Evolutionary conservation across 2,113 vertebrate species (phyloP), one percentile per base, ranked within the genome.

Genomic region (Nycticorax nycticorax): DNA sequence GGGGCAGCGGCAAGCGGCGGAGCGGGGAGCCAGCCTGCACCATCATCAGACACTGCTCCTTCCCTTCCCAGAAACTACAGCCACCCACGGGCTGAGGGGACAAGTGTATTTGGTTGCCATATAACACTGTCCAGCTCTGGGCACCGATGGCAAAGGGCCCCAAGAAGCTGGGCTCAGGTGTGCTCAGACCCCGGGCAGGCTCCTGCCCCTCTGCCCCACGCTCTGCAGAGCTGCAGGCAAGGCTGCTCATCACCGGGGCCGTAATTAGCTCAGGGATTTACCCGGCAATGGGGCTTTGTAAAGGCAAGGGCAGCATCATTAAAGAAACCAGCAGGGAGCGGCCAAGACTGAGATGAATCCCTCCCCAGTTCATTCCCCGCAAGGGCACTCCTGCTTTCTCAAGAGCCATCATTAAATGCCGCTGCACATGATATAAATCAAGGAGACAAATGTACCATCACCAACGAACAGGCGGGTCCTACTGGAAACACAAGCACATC

Each of bases 391-490:
- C 86, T 53, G 72, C 48, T 20, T 83, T 35, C 71, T 57, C 77
- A 23, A 28, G 30, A 68, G 43, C 76, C 56, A 12, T 64, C 74
- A 47, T 60, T 64, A 87, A 52, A 27, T 3, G 60, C 37, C 4
- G 2, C 86, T 7, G 41, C 53, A 18, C 28, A 7, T 2, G 37
- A 27, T 2, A 28, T 24, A n/a, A 32, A 63, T 47, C 30, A 47
- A 64, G 33, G 43, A 37, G 43, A 47, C 14, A 62, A 23, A 87
- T 3, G 48, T 6, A 6, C 16, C 5, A 0, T 16, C 3, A 1
- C 47, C 3, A 16, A 13, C 6, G 17, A 64, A 20, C 64, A 53
- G 50, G 37, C 6, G 4, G 74, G 62, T 56, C 76, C 57, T 41
- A 3, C 30, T 17, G 56, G 50, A 24, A 56, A 48, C 1, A 5